Evolutionary conservation across 1,140 invertebrate genomes (phyloP).

Genomic region (Paralvinella palmiformis): DNA sequence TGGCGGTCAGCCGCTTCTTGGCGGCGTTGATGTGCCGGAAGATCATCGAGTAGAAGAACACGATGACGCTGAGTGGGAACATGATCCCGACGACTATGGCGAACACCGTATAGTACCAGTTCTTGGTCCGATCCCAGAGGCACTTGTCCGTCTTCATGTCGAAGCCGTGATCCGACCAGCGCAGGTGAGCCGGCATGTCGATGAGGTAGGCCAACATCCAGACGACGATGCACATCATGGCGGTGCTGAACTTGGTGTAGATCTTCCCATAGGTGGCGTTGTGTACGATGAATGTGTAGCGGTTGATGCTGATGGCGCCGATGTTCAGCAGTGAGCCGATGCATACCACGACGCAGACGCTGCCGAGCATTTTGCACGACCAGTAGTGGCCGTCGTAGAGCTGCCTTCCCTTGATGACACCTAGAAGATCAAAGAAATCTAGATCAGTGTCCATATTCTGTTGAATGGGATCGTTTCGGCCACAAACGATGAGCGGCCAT

Average conservation of each 20-base stretch:
- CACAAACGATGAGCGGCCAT: too few relatives aligned
- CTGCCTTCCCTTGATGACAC: constrained; percentile 34
- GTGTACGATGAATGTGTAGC: constrained; percentile 41
- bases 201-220: constrained; percentile 38
- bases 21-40: constrained; percentile 22
- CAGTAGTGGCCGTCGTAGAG: constrained; percentile 33
- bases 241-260: constrained; percentile 20
- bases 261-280: constrained; percentile 21
- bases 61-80: constrained; percentile 30
- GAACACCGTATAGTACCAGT: constrained; percentile 36
- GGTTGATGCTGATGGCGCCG: constrained; percentile 36
- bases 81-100: constrained; percentile 30
- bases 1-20: constrained; percentile 5
- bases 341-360: constrained; percentile 40
- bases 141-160: constrained; percentile 36
- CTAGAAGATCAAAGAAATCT: too few relatives aligned
- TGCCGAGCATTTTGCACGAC: constrained; percentile 36
- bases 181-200: constrained; percentile 40
- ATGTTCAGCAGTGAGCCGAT: constrained; percentile 43
- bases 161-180: constrained; percentile 39
- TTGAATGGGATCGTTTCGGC: too few relatives aligned
- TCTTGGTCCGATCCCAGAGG: constrained; percentile 40
- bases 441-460: too few relatives aligned
- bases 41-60: constrained; percentile 30
- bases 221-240: constrained; percentile 25